Base-by-base conservation (phyloP, 1,140 invertebrate species). In the Camponotus floridanus region DNA sequence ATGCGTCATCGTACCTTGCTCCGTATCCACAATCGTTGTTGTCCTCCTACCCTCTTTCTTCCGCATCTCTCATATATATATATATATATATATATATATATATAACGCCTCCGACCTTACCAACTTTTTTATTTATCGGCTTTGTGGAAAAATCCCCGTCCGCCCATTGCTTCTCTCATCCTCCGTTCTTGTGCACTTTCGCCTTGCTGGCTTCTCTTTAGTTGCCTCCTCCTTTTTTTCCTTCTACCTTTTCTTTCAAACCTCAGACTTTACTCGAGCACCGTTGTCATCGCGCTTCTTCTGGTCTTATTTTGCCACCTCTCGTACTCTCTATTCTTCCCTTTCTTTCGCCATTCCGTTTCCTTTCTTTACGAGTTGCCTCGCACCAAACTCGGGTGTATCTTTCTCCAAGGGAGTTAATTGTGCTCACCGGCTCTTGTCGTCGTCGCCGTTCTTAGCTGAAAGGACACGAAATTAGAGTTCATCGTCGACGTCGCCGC, bases 81-180 rank as follows among this genome's bases (percentile, higher is more conserved):
- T 11, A 62, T 11, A 48, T 26, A 39, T 13, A 15, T 45, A 15
- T 59, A 18, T 74, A 61, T 83, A 57, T 83, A 73, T 73, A 71
- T 70, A 80, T 70, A 87, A 87, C 57, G 36, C 85, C 39, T 84
- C 61, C 67, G 78, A 87, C 85, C 78, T 80, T 78, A 64, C 64
- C 76, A 91, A 91, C 90, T 90, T 91, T 90, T 91, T 91, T 91
- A 91, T 91, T 91, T 91, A 91, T 91, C 89, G 87, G 61, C 80
- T 90, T 64, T 78, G 85, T 85, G 76, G 86, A 83, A 80, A 88
- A 91, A 90, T 90, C 76, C 76, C 31, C 57, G 65, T 15, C 62
- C 33, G 45, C 39, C 48, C 80, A 36, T 45, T 83, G 70, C 62
- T 61, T 70, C 61, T 13, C 15, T 33, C 76, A 15, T 61, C 31